Evolutionary conservation across 2,797 vertebrate genomes (phyloP).

Genomic region (Acanthurus lineatus): DNA sequence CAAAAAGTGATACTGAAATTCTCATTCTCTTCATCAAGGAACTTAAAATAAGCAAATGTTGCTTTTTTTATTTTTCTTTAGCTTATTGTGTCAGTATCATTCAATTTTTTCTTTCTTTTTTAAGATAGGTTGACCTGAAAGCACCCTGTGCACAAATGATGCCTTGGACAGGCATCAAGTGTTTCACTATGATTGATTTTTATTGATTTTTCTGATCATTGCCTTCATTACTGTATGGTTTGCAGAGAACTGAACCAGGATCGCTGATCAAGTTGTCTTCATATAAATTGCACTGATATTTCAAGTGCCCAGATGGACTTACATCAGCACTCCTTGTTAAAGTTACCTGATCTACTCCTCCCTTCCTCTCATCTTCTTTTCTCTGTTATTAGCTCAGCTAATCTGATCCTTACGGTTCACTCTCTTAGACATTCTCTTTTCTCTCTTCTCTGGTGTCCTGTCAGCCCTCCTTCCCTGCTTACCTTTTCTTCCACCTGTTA

Average conservation of each 20-base stretch:
- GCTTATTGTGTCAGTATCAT: background rate
- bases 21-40: background rate
- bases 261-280: background rate
- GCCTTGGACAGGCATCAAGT: constrained; percentile 5
- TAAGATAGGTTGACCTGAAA: constrained; percentile 19
- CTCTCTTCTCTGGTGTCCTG: background rate
- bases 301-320: constrained; percentile 26
- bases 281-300: constrained; percentile 36
- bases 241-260: constrained; percentile 2
- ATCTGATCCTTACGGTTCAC: background rate
- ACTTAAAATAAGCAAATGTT: background rate
- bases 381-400: background rate
- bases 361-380: constrained; percentile 3
- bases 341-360: background rate
- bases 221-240: constrained; percentile 49
- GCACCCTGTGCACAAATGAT: background rate
- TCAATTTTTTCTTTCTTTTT: background rate
- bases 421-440: background rate
- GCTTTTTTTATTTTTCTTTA: background rate
- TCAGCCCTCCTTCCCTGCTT: background rate
- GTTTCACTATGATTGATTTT: constrained; percentile 44
- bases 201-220: constrained; percentile 61
- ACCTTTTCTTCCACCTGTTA: background rate
- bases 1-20: background rate
- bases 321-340: constrained; percentile 35